A percentile compares a stretch with the other conserved stretches of the same genome.
Conservation (phyloP, 2,113 vertebrate species). For the Calyptomena viridis region DNA sequence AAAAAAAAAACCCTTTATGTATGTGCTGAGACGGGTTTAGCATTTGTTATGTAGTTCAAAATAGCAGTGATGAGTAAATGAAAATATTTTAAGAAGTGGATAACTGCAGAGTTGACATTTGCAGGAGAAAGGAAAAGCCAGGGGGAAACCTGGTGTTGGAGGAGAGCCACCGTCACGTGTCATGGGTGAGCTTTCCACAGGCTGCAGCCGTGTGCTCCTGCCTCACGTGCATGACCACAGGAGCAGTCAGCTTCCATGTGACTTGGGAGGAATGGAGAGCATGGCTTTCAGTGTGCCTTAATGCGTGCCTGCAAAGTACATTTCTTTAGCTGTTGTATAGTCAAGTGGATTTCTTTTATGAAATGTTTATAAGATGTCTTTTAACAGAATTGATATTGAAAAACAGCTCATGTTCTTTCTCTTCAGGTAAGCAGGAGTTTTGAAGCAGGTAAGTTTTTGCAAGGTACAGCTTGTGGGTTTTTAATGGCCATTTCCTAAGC, state of each 20-base stretch:
- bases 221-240: background rate
- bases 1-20: background rate
- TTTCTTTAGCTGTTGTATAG: background rate
- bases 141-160: background rate
- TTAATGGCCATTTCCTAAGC: background rate
- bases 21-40: background rate
- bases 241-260: slow-evolving; percentile 6
- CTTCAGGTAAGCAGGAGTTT: background rate
- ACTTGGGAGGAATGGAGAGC: background rate
- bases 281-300: background rate
- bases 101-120: background rate
- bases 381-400: background rate
- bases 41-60: background rate
- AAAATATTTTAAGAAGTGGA: background rate
- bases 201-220: background rate
- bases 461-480: background rate
- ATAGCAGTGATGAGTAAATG: background rate
- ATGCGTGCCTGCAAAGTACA: background rate
- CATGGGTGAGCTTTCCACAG: background rate
- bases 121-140: background rate
- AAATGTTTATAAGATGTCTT: background rate
- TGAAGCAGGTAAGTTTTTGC: background rate
- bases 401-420: background rate
- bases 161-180: background rate
- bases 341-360: background rate